Conservation (phyloP, 2,797 vertebrate species). For the Arctocebus calabarensis region DNA sequence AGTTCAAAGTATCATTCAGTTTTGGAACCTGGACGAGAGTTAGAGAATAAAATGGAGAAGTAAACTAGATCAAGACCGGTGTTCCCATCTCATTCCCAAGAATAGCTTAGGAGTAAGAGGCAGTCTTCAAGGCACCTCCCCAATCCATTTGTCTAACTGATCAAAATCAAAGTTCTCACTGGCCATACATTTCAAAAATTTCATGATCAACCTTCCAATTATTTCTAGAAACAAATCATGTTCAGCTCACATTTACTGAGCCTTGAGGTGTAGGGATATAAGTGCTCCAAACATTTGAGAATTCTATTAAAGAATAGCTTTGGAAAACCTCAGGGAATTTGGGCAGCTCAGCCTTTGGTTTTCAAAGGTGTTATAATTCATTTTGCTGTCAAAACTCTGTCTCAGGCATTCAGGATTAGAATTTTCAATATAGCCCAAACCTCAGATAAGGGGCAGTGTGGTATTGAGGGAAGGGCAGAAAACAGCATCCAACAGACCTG, state of each 20-base stretch:
- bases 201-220: neutral
- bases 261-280: neutral
- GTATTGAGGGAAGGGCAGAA: neutral
- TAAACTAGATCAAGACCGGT: neutral
- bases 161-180: neutral
- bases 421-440: neutral
- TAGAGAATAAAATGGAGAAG: neutral
- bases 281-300: neutral
- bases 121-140: neutral
- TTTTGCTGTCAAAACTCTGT: neutral
- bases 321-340: neutral
- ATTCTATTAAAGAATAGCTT: neutral
- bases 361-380: neutral
- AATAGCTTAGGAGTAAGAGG: neutral
- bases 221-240: neutral
- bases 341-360: neutral
- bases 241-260: neutral
- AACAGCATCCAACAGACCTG: neutral
- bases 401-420: neutral
- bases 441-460: neutral
- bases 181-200: neutral
- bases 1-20: neutral
- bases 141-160: conserved; percentile 34
- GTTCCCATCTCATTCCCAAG: neutral
- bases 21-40: neutral